Percentiles rank a stretch among this genome's conserved stretches.
phyloP scores from a whole-genome alignment of 2,888 invertebrate species.

The Oxytorus armatus region DNA sequence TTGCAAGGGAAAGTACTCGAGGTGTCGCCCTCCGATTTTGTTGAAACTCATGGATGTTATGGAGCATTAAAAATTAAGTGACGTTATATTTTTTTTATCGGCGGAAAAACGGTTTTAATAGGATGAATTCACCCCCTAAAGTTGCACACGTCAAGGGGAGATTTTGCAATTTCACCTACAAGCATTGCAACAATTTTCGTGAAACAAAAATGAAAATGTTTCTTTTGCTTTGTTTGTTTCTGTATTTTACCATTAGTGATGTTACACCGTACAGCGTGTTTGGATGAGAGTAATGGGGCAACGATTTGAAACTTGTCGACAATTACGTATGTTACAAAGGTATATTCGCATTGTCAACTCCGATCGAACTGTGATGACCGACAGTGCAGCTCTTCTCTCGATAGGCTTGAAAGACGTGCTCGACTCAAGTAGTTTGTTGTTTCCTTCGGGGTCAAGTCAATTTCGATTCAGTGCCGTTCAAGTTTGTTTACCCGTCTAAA shows the following conservation, averaged over 20 bases:
- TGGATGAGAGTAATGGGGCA: neutral
- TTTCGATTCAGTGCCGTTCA: conserved; percentile 61
- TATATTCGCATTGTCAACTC: conserved; percentile 16
- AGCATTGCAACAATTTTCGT: too few relatives aligned
- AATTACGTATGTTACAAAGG: conserved; percentile 21
- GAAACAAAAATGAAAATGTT: too few relatives aligned
- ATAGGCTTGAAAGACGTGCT: conserved; percentile 35
- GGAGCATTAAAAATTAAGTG: too few relatives aligned
- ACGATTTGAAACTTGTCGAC: conserved; percentile 34
- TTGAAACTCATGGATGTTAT: too few relatives aligned
- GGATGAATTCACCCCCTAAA: too few relatives aligned
- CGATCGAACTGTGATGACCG: conserved; percentile 14
- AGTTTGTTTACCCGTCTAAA: conserved; percentile 59
- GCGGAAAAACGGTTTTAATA: too few relatives aligned
- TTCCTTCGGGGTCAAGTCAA: conserved; percentile 61
- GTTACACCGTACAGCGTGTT: neutral
- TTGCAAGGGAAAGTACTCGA: too few relatives aligned
- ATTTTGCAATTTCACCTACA: too few relatives aligned
- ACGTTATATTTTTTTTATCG: too few relatives aligned
- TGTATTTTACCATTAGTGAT: conserved; percentile 11
- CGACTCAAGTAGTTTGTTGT: conserved; percentile 39
- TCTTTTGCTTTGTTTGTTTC: too few relatives aligned
- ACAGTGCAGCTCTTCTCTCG: conserved; percentile 37
- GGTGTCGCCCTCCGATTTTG: too few relatives aligned
- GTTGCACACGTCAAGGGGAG: too few relatives aligned